Evolutionary conservation across 2,113 vertebrate genomes (phyloP).

Genomic region (Protobothrops flavoviridis): DNA sequence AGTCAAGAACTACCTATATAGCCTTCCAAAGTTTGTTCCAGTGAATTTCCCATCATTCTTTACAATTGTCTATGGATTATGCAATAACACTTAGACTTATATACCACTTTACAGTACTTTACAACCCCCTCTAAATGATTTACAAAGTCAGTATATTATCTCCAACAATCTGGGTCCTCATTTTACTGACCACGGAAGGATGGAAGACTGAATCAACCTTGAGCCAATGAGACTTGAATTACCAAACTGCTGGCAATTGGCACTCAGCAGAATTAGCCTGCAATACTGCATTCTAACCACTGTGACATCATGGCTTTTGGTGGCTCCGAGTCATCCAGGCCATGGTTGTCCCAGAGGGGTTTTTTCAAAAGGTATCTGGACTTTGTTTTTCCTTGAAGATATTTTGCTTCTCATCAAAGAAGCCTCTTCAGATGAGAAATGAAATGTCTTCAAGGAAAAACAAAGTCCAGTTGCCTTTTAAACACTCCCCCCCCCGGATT

Average conservation of each 20-base stretch:
- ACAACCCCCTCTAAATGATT: background rate
- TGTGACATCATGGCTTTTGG: background rate
- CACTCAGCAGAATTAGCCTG: background rate
- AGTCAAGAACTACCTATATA: background rate
- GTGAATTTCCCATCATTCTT: background rate
- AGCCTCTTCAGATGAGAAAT: background rate
- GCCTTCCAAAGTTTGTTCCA: background rate
- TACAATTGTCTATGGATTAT: background rate
- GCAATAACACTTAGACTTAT: background rate
- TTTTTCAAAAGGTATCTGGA: background rate
- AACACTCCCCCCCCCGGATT: background rate
- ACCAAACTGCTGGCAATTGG: background rate
- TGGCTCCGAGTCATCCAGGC: background rate
- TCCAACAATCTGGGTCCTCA: background rate
- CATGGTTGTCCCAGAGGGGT: background rate
- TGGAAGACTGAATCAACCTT: background rate
- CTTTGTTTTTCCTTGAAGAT: background rate
- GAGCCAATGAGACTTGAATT: background rate
- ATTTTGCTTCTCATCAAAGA: background rate
- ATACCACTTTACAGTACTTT: background rate
- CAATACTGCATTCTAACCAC: background rate
- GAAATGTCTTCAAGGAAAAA: background rate
- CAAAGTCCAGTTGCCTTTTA: background rate
- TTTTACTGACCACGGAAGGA: background rate
- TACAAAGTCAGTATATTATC: background rate